Evolutionary conservation across 2,113 vertebrate genomes (phyloP), one percentile per base, ranked within the genome.

Genomic region (Aphyosemion australe): DNA sequence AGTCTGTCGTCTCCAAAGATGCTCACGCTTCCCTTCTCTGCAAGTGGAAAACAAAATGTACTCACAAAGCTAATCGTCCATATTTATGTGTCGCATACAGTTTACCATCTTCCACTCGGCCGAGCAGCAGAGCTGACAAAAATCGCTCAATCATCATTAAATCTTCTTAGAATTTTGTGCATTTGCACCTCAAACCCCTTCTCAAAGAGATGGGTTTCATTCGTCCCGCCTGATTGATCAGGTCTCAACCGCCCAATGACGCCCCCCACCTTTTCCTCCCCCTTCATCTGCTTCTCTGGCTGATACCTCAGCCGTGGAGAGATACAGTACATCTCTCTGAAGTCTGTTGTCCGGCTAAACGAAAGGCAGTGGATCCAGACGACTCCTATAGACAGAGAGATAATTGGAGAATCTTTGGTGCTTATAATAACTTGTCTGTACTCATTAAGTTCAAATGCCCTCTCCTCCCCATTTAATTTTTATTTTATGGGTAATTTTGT

Each of bases 21-120:
- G 79, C 37, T 21, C 89, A 97, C 88, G 9, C 62, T 80, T 79
- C 95, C 94, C 77, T 91, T 88, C 72, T 94, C 95, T 98, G 85
- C 50, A 89, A 77, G 13, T 14, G 65, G 1, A 74, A 32, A 60
- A 58, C 2, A 67, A 49, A 7, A 15, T n/a, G 15, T 2, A 20
- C 37, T 64, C 5, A 74, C 21, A 60, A 21, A 45, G 19, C 26
- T 39, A 61, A 34, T 45, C 11, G 19, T 56, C 18, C n/a, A 19
- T 48, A 13, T 42, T 66, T 12, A 16, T 71, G 19, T 53, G 10
- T 8, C 20, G 51, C 14, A 0, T 26, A 20, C 47, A 72, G 18
- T 39, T 39, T 39, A 39, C 11, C 37, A 39, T 5, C 11, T 39
- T 39, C 11, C 7, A 5, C 26, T 4, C 5, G 26, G 26, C 26